phyloP scores from a whole-genome alignment of 2,113 vertebrate species.

The Leptocoma aspasia region DNA sequence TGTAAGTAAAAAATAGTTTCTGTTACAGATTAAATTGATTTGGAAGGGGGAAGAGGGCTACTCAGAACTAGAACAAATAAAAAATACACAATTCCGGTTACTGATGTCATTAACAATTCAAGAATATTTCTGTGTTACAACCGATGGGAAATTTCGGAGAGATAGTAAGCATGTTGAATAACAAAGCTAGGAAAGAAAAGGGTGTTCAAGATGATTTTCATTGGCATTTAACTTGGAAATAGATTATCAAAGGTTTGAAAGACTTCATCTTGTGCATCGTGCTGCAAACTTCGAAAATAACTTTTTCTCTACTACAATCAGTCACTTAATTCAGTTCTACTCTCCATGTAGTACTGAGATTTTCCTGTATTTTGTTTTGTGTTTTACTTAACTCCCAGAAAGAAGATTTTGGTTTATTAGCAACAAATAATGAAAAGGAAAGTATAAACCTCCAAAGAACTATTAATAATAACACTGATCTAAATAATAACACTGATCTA shows the following conservation, averaged over 20 bases:
- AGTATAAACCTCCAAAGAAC: background rate
- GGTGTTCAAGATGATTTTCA: background rate
- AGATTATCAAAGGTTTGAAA: background rate
- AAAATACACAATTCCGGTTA: background rate
- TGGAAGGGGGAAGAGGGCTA: background rate
- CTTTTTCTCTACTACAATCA: background rate
- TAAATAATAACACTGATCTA: background rate
- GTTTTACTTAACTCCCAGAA: background rate
- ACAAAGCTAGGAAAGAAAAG: background rate
- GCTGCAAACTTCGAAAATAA: background rate
- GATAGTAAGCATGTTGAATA: background rate
- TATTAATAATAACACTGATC: background rate
- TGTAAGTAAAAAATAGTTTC: background rate
- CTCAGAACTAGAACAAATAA: background rate
- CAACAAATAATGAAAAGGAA: background rate
- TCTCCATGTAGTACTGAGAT: background rate
- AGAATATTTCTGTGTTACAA: background rate
- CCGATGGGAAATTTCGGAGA: background rate
- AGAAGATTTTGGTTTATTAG: background rate
- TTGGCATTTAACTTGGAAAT: background rate
- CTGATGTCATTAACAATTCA: background rate
- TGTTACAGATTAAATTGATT: background rate
- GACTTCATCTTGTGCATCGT: background rate
- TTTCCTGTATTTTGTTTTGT: background rate
- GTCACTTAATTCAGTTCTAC: background rate